These are phyloP conservation scores for Bolinopsis microptera DNA, from an alignment of 37 sponge, comb jelly and placozoan genomes.

Conservation along the genomic window DNA sequence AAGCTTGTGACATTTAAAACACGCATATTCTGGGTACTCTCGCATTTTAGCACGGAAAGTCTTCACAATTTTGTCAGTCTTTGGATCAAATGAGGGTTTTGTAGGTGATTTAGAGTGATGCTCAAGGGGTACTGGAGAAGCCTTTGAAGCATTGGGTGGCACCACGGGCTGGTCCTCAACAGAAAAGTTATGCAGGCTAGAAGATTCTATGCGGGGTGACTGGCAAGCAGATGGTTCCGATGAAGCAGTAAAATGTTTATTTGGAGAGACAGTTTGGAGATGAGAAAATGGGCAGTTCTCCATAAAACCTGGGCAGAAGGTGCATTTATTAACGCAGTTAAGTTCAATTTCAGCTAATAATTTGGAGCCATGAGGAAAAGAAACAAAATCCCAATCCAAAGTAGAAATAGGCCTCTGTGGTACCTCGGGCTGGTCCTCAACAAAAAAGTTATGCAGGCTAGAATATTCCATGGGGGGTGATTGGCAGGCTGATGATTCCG, in stretches of 20 bases:
- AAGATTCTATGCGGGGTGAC: too few species aligned
- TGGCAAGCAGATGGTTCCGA: neutral
- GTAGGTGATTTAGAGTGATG: too few species aligned
- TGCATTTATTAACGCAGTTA: neutral
- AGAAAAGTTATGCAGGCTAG: too few species aligned
- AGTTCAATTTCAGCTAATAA: neutral
- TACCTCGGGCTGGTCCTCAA: too few species aligned
- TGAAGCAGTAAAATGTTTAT: neutral
- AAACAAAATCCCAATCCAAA: neutral
- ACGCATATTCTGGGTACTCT: neutral
- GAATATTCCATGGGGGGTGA: too few species aligned
- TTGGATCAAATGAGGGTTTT: neutral
- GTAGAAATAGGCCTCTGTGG: too few species aligned
- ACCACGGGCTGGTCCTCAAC: too few species aligned
- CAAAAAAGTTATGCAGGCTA: too few species aligned
- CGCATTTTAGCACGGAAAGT: neutral
- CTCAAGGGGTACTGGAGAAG: too few species aligned
- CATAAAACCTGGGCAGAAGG: neutral
- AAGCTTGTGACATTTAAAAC: neutral
- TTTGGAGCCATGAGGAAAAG: neutral
- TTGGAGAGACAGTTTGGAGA: too few species aligned
- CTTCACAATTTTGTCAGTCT: neutral
- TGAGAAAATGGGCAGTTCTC: neutral
- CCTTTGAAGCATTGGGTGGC: too few species aligned
- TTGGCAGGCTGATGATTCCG: too few species aligned